Evolutionary conservation across 2,113 vertebrate genomes (phyloP), one percentile per base, ranked within the genome.

Genomic region (Mastomys coucha): DNA sequence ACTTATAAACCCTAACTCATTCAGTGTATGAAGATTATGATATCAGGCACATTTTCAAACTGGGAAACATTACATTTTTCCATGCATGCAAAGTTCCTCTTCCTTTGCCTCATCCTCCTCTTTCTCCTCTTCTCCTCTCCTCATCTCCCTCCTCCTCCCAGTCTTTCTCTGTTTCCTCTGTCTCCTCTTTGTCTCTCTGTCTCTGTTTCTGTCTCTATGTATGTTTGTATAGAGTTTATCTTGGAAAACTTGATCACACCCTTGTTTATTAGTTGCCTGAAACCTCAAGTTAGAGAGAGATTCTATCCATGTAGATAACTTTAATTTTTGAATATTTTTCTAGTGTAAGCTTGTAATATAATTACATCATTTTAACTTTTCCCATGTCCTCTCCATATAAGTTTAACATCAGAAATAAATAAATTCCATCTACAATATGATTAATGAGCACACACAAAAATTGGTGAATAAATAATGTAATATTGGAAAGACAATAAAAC

Each of bases 391-490:
- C 4, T 33, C 1, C 28, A 72, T n/a, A 69, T 70, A 60, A 33
- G 45, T 45, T 69, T 78, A 73, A 36, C 45, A 89, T 91, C 67
- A n/a, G 1, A 93, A 88, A 56, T 45, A 80, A 91, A 60, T 17
- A 70, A 91, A 63, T 22, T 73, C 8, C 19, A 86, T 33, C 33
- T 56, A 60, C 1, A 60, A 22, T 69, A 36, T 67, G 11, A 84
- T 77, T 73, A 72, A 42, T 88, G 45, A 94, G 86, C 2, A 7
- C 45, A 86, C 31, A 10, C 36, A 63, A 63, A 2, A 87, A 75
- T 75, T 2, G 49, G 19, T 82, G 51, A 92, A 1, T 45, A 58
- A 39, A 75, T 60, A 56, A 1, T 78, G 85, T 90, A 53, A 14
- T 76, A 60, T 12, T 56, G 1, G 3, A 69, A 22, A 72, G 1